Base-by-base conservation (phyloP, 2,113 vertebrate genomes). In the Jaculus jaculus region DNA sequence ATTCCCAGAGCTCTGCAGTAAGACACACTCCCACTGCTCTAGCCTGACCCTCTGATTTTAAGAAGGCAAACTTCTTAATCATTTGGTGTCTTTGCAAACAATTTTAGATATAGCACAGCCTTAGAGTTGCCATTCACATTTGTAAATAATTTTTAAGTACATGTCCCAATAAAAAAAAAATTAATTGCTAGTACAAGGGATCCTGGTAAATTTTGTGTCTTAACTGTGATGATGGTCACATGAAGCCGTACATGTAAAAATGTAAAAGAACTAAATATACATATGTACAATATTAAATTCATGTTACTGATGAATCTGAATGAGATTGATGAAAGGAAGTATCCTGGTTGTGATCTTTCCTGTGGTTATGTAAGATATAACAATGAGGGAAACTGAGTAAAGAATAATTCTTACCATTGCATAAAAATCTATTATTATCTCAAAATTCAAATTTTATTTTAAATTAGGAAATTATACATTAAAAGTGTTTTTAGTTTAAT, bases 131-230 rank as follows among this genome's bases (percentile, higher is more conserved):
- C 86, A 58, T 81, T 93, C 69, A 65, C 60, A 78, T 86, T 69
- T 58, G 13, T 28, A n/a, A 88, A 80, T 72, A 80, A 94, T 47
- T 34, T 88, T 28, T 73, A 7, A 61, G 30, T 65, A 51, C 9
- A 83, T n/a, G 17, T 4, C n/a, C 6, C 15, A 66, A 51, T 87
- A 95, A 94, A 96, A 82, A 95, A 94, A 96, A 82, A 72, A 5
- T 84, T 39, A 90, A 86, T 18, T 61, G 34, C 24, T 82, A 84
- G 51, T 2, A 79, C 28, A n/a, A 93, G 30, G 47, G 47, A 75
- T 77, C 54, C 51, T 75, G 12, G 39, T 23, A 66, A 83, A 7
- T 21, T 78, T 47, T 86, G n/a, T n/a, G 28, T 73, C 69, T 86
- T 71, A 69, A 78, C 69, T 85, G 9, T 84, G 32, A 88, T 60